Evolutionary conservation across 2,797 vertebrate genomes (phyloP).

Genomic region (Galago senegalensis): DNA sequence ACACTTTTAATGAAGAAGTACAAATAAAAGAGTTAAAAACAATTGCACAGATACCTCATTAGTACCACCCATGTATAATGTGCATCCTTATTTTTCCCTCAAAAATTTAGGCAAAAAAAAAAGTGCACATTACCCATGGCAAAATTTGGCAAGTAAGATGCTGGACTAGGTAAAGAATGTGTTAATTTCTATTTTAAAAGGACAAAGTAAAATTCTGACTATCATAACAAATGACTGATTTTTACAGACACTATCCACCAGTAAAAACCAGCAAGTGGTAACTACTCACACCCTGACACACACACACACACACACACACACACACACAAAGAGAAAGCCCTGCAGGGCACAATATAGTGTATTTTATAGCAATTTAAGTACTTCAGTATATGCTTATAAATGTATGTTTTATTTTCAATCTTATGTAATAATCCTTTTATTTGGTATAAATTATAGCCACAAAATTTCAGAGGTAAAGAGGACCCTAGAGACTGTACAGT

Average conservation of each 20-base stretch:
- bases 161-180: neutral
- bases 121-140: too few species aligned
- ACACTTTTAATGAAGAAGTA: too few species aligned
- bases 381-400: neutral
- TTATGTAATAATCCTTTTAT: neutral
- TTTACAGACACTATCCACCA: neutral
- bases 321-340: neutral
- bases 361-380: constrained; percentile 15
- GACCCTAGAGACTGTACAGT: neutral
- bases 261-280: neutral
- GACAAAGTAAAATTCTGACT: neutral
- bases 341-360: neutral
- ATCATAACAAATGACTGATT: neutral
- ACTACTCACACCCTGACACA: neutral
- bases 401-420: neutral
- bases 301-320: neutral
- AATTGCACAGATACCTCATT: too few species aligned
- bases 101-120: too few species aligned
- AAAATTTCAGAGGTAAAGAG: neutral
- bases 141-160: neutral
- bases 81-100: too few species aligned
- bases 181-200: neutral
- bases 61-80: too few species aligned
- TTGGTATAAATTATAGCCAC: neutral
- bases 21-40: too few species aligned